phyloP scores from a whole-genome alignment of 2,888 invertebrate species.

The Callinectes sapidus region DNA sequence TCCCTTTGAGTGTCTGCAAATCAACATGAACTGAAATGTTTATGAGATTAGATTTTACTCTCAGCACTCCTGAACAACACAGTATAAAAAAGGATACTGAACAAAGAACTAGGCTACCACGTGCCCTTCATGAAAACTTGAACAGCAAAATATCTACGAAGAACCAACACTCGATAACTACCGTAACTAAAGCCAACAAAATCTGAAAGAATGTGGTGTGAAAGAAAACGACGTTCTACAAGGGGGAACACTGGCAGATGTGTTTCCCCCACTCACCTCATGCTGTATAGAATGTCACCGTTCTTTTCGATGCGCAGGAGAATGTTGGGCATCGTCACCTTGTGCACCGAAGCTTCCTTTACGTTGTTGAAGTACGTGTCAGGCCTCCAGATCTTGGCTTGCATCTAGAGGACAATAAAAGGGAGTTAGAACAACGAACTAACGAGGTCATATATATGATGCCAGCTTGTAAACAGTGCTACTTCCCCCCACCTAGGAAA shows the following conservation, averaged over 20 bases:
- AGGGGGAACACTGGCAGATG: not conserved
- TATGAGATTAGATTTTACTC: not conserved
- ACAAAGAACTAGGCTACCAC: not conserved
- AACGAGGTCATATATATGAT: no score
- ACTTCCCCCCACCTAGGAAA: no score
- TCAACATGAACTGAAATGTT: not conserved
- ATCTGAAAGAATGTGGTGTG: not conserved
- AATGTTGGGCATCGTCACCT: conserved; percentile 74
- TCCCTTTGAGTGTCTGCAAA: not conserved
- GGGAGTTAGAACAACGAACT: not conserved
- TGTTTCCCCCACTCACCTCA: conserved; percentile 68
- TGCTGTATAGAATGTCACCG: conserved; percentile 73
- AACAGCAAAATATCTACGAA: not conserved
- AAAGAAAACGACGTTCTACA: not conserved
- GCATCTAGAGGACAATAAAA: conserved; percentile 51
- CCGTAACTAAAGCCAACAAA: not conserved
- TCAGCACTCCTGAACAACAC: not conserved
- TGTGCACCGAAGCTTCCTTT: conserved; percentile 77
- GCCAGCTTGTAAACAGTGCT: no score
- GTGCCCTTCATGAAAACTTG: not conserved
- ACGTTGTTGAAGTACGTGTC: conserved; percentile 77
- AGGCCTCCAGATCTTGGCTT: conserved; percentile 67
- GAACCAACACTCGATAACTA: not conserved
- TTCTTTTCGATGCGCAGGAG: conserved; percentile 73
- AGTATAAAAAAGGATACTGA: not conserved